Percentiles rank a stretch among this genome's conserved stretches.
These are phyloP conservation scores for Stratiomys singularior DNA, from an alignment of 2,888 invertebrate genomes.

Conservation along the genomic window DNA sequence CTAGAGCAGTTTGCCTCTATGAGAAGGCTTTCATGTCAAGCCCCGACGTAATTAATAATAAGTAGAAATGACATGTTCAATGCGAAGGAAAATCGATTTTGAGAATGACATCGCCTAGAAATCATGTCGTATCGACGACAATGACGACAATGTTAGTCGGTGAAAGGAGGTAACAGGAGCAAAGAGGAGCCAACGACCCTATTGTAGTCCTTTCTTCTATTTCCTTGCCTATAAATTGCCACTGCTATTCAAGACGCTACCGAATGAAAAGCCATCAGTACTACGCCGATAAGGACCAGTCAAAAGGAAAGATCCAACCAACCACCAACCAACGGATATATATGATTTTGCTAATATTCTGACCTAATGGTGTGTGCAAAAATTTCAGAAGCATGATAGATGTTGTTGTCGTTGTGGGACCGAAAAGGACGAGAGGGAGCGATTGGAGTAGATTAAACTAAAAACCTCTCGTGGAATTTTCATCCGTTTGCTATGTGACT, in stretches of 20 bases:
- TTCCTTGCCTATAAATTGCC: conserved; percentile 29
- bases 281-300: conserved; percentile 35
- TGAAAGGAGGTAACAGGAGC: conserved; percentile 18
- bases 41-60: conserved; percentile 42
- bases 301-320: conserved; percentile 34
- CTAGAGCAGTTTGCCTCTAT: background rate
- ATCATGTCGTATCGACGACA: conserved; percentile 28
- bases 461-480: conserved; percentile 29
- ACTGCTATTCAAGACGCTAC: conserved; percentile 17
- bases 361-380: conserved; percentile 43
- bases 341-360: conserved; percentile 45
- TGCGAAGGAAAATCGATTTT: conserved; percentile 45
- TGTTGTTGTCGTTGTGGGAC: conserved; percentile 7
- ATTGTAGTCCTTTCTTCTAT: conserved; percentile 36
- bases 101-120: conserved; percentile 39
- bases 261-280: conserved; percentile 30
- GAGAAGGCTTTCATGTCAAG: conserved; percentile 39
- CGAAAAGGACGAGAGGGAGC: background rate
- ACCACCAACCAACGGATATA: conserved; percentile 28
- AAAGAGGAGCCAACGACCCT: conserved; percentile 40
- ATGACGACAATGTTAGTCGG: background rate
- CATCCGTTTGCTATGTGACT: background rate
- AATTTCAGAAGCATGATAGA: conserved; percentile 38
- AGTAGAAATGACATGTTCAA: conserved; percentile 44
- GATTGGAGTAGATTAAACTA: conserved; percentile 30